Evolutionary conservation across 2,888 invertebrate genomes (phyloP).

Genomic region (Operophtera brumata): DNA sequence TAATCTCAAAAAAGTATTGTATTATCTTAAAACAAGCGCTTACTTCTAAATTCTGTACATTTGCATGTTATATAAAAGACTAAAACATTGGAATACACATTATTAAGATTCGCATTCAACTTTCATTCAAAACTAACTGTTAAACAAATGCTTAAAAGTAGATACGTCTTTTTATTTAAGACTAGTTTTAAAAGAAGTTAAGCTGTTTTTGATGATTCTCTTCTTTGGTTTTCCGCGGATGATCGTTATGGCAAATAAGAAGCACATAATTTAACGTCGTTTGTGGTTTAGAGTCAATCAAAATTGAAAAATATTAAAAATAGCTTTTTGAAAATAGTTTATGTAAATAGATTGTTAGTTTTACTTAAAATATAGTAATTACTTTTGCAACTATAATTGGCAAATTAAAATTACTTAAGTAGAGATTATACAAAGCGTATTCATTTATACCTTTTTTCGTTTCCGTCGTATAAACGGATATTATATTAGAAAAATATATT

Average conservation of each 20-base stretch:
- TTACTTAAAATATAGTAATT: background rate
- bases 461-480: constrained; percentile 23
- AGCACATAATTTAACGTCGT: background rate
- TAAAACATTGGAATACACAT: constrained; percentile 15
- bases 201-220: constrained; percentile 31
- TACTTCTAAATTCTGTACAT: constrained; percentile 11
- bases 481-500: constrained; percentile 20
- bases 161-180: constrained; percentile 25
- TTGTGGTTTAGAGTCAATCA: background rate
- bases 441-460: background rate
- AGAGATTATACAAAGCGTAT: no score
- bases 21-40: constrained; percentile 15
- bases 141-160: constrained; percentile 13
- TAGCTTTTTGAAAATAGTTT: constrained; percentile 5
- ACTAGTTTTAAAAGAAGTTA: constrained; percentile 39
- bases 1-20: constrained; percentile 47
- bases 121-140: constrained; percentile 16
- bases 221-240: constrained; percentile 52
- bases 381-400: no score
- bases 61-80: constrained; percentile 8
- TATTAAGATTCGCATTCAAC: constrained; percentile 4
- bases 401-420: no score
- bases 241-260: constrained; percentile 22
- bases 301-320: background rate
- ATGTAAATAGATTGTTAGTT: constrained; percentile 1